These are phyloP conservation scores for Drosophila diplacantha DNA, from an alignment of 2,888 invertebrate genomes.

Conservation along the genomic window DNA sequence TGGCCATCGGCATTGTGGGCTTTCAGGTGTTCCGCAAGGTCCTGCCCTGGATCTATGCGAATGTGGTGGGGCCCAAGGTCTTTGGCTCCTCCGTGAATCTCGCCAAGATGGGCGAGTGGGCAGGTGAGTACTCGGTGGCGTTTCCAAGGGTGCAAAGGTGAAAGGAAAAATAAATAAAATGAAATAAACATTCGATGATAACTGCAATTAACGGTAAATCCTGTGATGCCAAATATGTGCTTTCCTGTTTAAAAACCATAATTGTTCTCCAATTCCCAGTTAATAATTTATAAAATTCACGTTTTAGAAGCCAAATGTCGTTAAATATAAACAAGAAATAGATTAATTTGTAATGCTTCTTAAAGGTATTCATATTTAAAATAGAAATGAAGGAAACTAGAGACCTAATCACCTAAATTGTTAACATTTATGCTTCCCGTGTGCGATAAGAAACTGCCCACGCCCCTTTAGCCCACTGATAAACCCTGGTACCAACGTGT, in stretches of 20 bases:
- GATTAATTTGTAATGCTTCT: neutral
- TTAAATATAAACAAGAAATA: no score
- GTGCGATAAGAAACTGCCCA: slow-evolving; percentile 19
- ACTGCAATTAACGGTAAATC: neutral
- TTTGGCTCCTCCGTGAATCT: slow-evolving; percentile 82
- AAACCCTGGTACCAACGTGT: slow-evolving; percentile 9
- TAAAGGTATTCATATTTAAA: neutral
- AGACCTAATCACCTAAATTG: neutral
- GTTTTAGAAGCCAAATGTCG: no score
- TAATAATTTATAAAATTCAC: neutral
- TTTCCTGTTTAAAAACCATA: neutral
- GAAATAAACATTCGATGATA: neutral
- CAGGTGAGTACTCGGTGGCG: slow-evolving; percentile 81
- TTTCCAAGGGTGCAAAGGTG: slow-evolving; percentile 1
- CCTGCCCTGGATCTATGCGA: slow-evolving; percentile 77
- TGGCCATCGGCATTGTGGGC: slow-evolving; percentile 71
- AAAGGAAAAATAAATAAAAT: neutral
- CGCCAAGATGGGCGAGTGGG: slow-evolving; percentile 87
- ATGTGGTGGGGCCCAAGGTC: slow-evolving; percentile 80
- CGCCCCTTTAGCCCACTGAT: slow-evolving; percentile 12
- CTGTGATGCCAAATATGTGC: neutral
- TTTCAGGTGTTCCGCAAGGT: slow-evolving; percentile 76
- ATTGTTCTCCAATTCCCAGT: neutral
- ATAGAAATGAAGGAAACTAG: neutral
- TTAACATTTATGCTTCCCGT: slow-evolving; percentile 4